These are phyloP conservation scores for Eubucco bourcierii DNA, from an alignment of 2,113 vertebrate genomes.

Conservation along the genomic window DNA sequence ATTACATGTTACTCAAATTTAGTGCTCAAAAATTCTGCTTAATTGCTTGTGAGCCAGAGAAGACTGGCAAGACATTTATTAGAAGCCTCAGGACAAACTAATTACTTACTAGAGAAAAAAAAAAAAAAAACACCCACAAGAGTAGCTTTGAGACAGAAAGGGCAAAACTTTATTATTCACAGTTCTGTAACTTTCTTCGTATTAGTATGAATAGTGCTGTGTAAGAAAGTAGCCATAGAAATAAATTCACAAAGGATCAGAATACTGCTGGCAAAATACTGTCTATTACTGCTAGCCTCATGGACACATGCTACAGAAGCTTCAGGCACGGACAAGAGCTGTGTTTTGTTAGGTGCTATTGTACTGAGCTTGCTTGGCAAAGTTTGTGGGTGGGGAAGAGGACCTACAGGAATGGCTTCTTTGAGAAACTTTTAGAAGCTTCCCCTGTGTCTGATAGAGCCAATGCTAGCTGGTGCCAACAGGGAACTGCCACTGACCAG, in stretches of 20 bases:
- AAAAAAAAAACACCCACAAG: background rate
- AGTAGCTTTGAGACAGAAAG: background rate
- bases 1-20: background rate
- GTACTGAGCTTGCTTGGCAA: background rate
- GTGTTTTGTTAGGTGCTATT: background rate
- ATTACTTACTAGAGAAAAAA: background rate
- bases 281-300: background rate
- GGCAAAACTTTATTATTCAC: background rate
- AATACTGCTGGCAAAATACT: background rate
- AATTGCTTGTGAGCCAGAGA: background rate
- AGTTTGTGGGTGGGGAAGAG: background rate
- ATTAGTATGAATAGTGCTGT: background rate
- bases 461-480: background rate
- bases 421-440: background rate
- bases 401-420: background rate
- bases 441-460: background rate
- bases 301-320: background rate
- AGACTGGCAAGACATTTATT: background rate
- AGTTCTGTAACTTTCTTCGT: background rate
- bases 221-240: background rate
- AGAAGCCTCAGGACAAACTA: background rate
- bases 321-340: rapidly evolving
- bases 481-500: too few relatives aligned
- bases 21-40: background rate
- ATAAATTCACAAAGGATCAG: background rate